These are phyloP conservation scores for Anisognathus igniventris DNA, from an alignment of 2,797 vertebrate genomes.

Conservation along the genomic window DNA sequence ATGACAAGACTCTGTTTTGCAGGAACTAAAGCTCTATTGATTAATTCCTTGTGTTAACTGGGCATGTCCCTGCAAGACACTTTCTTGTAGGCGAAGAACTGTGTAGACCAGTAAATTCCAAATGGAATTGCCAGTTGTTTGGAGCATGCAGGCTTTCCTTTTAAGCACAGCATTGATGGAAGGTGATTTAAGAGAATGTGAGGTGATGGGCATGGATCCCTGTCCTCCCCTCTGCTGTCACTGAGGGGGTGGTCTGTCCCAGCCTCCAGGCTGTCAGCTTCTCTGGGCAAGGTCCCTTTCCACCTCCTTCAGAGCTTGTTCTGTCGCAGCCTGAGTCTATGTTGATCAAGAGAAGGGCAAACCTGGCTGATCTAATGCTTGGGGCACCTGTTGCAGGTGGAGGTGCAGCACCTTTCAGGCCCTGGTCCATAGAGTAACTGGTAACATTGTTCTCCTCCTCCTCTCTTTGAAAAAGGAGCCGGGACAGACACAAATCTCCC, in stretches of 20 bases:
- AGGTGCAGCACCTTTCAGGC: background rate
- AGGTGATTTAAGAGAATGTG: background rate
- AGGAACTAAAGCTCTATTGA: background rate
- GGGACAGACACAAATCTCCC: slow-evolving; percentile 87
- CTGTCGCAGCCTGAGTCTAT: background rate
- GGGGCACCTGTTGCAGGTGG: background rate
- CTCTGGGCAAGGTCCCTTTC: background rate
- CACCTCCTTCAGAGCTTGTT: background rate
- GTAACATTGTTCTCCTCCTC: background rate
- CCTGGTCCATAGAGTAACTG: background rate
- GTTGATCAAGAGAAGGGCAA: background rate
- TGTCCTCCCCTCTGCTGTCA: background rate
- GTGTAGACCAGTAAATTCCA: background rate
- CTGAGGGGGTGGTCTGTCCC: background rate
- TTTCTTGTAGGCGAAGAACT: background rate
- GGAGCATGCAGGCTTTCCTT: background rate
- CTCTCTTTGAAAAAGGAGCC: slow-evolving; percentile 78
- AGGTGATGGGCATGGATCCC: background rate
- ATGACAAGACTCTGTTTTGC: background rate
- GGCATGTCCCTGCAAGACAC: background rate
- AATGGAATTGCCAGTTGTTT: background rate
- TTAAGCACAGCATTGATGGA: background rate
- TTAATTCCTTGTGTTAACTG: background rate
- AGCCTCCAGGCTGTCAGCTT: background rate
- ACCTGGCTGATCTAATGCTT: background rate